Percentiles rank a stretch among this genome's conserved stretches.
Evolutionary conservation across 2,888 invertebrate species (phyloP).

Genomic region (Bedellia somnulentella): DNA sequence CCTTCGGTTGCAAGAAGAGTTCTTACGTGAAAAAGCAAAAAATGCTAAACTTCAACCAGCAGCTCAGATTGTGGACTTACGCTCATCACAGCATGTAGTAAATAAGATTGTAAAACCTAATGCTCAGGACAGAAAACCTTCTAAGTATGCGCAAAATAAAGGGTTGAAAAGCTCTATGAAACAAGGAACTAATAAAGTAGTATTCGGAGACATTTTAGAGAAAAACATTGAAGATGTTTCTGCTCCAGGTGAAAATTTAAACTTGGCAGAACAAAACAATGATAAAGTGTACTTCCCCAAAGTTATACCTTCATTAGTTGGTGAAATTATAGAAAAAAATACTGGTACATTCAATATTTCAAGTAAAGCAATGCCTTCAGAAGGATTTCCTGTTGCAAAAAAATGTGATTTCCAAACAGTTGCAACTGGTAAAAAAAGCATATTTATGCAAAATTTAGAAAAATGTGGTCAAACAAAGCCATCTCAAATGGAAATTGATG

Average conservation of each 20-base stretch:
- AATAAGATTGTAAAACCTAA: no score
- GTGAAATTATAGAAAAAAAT: slow-evolving; percentile 62
- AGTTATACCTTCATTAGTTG: slow-evolving; percentile 40
- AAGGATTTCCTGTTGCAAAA: slow-evolving; percentile 54
- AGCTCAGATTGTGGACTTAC: slow-evolving; percentile 60
- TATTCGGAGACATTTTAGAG: slow-evolving; percentile 33
- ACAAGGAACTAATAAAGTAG: slow-evolving; percentile 25
- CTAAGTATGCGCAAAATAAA: slow-evolving; percentile 42
- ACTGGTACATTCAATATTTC: slow-evolving; percentile 15
- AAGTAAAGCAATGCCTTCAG: slow-evolving; percentile 24
- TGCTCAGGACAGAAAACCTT: slow-evolving; percentile 24
- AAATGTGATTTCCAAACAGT: slow-evolving; percentile 27
- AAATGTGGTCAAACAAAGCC: slow-evolving; percentile 11
- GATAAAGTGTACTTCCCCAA: slow-evolving; percentile 49
- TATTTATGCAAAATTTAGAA: slow-evolving; percentile 50
- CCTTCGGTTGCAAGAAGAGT: slow-evolving; percentile 73
- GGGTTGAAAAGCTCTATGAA: slow-evolving; percentile 37
- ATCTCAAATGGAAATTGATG: slow-evolving; percentile 26
- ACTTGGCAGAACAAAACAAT: no score
- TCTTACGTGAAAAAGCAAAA: slow-evolving; percentile 55
- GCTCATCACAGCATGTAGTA: no score
- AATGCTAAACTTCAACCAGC: slow-evolving; percentile 62
- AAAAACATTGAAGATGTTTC: slow-evolving; percentile 20
- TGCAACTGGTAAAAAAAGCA: slow-evolving; percentile 32
- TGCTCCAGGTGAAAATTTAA: slow-evolving; percentile 15